Conservation (phyloP, 1,140 invertebrate species). For the Dendroctonus valens region DNA sequence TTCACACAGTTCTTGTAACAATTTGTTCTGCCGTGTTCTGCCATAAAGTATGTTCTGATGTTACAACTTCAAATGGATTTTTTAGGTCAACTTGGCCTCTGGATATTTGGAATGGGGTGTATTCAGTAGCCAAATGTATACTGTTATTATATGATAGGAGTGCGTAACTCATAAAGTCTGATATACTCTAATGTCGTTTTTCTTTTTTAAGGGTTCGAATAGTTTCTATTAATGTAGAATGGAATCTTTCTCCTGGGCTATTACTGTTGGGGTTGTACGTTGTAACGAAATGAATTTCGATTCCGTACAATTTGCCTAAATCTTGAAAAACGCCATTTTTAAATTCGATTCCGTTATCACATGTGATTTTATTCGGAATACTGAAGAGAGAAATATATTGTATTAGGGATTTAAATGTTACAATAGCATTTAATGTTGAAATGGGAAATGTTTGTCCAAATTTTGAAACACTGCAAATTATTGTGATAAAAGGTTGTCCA, state of each 20-base stretch:
- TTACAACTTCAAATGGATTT: slow-evolving; percentile 8
- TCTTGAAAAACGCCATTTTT: slow-evolving; percentile 14
- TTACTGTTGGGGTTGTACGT: slow-evolving; percentile 11
- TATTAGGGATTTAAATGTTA: slow-evolving; percentile 14
- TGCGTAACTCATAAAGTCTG: slow-evolving; percentile 10
- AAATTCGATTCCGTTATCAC: slow-evolving; percentile 5
- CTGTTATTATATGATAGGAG: slow-evolving; percentile 13
- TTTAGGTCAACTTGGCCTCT: slow-evolving; percentile 2
- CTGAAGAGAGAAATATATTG: slow-evolving; percentile 13
- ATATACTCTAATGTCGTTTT: not conserved
- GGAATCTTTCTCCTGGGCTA: slow-evolving; percentile 8
- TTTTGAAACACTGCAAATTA: slow-evolving; percentile 22
- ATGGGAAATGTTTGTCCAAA: slow-evolving; percentile 19
- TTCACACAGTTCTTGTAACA: too few species aligned
- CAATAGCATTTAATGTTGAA: slow-evolving; percentile 17
- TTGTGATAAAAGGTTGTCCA: slow-evolving; percentile 3
- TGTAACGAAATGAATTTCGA: slow-evolving; percentile 19
- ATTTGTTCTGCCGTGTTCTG: too few species aligned
- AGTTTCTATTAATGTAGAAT: slow-evolving; percentile 9
- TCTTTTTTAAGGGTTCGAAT: not conserved
- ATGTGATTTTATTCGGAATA: slow-evolving; percentile 24
- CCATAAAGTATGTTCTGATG: slow-evolving; percentile 5
- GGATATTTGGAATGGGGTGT: slow-evolving; percentile 22
- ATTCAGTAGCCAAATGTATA: slow-evolving; percentile 8
- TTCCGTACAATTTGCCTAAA: slow-evolving; percentile 12